phyloP scores from a whole-genome alignment of 2,888 invertebrate genomes.

The Rosalia funebris region DNA sequence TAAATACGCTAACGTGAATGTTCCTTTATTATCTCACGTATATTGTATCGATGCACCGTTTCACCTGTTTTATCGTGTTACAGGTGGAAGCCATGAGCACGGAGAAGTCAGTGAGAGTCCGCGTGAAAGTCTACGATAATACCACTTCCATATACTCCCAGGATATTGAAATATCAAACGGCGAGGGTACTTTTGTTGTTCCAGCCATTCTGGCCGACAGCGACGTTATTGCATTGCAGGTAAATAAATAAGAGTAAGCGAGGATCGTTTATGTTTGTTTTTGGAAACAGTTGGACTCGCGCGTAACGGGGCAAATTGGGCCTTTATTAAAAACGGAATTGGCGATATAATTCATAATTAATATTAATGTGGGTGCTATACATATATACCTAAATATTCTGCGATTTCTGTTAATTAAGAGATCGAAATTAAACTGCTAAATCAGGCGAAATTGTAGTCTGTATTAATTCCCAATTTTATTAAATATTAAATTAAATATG shows the following conservation, averaged over 20 bases:
- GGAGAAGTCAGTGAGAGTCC: conserved; percentile 72
- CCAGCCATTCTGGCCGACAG: conserved; percentile 76
- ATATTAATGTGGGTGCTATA: neutral
- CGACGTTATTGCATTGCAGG: conserved; percentile 73
- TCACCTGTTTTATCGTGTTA: conserved; percentile 38
- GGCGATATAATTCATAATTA: neutral
- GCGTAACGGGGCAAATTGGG: neutral
- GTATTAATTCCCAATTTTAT: too few species aligned
- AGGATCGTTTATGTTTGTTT: conserved; percentile 12
- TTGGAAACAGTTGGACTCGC: conserved; percentile 9
- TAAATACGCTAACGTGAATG: conserved; percentile 12
- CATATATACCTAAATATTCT: too few species aligned
- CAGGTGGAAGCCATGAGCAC: conserved; percentile 78
- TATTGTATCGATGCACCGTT: conserved; percentile 11
- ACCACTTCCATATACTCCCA: conserved; percentile 76
- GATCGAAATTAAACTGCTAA: too few species aligned
- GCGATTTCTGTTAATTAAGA: too few species aligned
- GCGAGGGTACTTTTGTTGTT: conserved; percentile 74
- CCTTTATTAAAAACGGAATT: conserved; percentile 2
- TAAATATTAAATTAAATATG: too few species aligned
- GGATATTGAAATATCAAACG: conserved; percentile 75
- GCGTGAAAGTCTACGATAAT: conserved; percentile 75
- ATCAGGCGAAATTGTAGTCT: too few species aligned
- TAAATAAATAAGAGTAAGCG: conserved; percentile 51
- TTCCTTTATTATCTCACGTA: conserved; percentile 5